Evolutionary conservation across 2,113 vertebrate genomes (phyloP).

Genomic region (Pongo pygmaeus): DNA sequence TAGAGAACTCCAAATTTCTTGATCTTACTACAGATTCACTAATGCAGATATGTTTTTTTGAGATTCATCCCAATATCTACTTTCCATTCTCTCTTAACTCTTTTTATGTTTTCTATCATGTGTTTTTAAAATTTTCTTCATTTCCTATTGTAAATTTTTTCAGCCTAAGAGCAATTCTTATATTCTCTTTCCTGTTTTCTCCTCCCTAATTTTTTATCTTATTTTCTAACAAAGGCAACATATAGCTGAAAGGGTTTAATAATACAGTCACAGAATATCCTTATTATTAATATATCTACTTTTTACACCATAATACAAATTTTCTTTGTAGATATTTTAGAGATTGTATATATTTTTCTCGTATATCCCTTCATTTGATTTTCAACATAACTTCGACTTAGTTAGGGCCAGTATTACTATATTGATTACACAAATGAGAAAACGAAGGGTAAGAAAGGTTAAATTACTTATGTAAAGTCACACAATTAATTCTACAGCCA

Average conservation of each 20-base stretch:
- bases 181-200: background rate
- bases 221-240: background rate
- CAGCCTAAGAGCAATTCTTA: background rate
- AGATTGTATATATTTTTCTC: background rate
- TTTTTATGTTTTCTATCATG: background rate
- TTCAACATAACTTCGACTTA: background rate
- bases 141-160: background rate
- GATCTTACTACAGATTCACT: background rate
- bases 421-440: background rate
- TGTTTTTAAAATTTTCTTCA: background rate
- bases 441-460: background rate
- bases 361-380: background rate
- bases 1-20: background rate
- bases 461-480: background rate
- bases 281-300: background rate
- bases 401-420: background rate
- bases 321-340: background rate
- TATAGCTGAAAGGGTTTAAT: background rate
- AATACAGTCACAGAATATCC: background rate
- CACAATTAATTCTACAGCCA: background rate
- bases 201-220: background rate
- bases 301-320: background rate
- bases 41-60: background rate
- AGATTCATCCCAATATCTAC: background rate
- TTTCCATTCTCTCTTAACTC: background rate